Percentiles rank a stretch among this genome's conserved stretches.
Evolutionary conservation across 2,797 vertebrate genomes (phyloP).

Genomic region (Neosilurus hyrtlii): DNA sequence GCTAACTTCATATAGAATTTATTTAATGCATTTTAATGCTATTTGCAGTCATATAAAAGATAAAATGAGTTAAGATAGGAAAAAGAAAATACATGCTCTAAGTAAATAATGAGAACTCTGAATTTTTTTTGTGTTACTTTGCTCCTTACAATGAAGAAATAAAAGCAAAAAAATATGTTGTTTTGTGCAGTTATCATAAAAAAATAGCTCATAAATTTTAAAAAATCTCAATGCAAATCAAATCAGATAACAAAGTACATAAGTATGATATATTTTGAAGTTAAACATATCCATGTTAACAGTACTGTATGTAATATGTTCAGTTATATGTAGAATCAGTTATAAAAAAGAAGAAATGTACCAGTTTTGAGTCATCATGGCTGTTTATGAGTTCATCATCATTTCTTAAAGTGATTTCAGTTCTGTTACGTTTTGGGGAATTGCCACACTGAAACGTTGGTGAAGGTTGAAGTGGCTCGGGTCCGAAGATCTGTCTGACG

Average conservation of each 20-base stretch:
- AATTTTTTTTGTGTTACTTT: not conserved
- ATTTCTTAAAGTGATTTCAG: not conserved
- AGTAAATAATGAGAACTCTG: not conserved
- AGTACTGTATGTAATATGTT: too few species aligned
- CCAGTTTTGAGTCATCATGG: not conserved
- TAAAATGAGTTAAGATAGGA: not conserved
- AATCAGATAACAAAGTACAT: not conserved
- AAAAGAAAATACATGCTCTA: not conserved
- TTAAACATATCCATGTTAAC: not conserved
- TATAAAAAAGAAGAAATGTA: not conserved
- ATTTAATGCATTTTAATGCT: not conserved
- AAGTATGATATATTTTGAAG: not conserved
- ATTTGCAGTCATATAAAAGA: slow-evolving; percentile 1
- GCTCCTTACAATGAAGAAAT: not conserved
- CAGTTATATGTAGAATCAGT: not conserved
- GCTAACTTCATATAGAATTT: not conserved
- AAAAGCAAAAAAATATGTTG: too few species aligned
- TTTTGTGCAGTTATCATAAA: not conserved
- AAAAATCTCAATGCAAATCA: not conserved
- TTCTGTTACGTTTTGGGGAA: slow-evolving; percentile 19
- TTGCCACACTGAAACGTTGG: not conserved
- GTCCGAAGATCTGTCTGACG: not conserved
- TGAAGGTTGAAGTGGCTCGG: slow-evolving; percentile 39
- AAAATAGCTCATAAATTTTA: not conserved
- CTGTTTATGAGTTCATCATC: not conserved